phyloP scores from a whole-genome alignment of 2,888 invertebrate species.

The Volucella inanis region DNA sequence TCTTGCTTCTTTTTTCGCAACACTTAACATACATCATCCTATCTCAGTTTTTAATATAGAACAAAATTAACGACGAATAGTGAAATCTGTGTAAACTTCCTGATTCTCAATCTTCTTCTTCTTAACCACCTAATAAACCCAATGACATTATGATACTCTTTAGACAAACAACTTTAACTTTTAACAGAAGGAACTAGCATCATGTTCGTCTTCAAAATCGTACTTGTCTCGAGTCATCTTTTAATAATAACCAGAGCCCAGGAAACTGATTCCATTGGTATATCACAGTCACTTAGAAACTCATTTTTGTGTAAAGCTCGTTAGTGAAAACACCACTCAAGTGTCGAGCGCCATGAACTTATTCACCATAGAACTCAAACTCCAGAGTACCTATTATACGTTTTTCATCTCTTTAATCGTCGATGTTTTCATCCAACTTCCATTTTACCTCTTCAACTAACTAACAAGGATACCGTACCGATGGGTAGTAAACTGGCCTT shows the following conservation, averaged over 20 bases:
- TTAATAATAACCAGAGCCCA: constrained; percentile 20
- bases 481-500: constrained; percentile 58
- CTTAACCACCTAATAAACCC: too few relatives aligned
- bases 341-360: constrained; percentile 59
- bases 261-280: constrained; percentile 49
- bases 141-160: too few relatives aligned
- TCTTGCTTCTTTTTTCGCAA: too few relatives aligned
- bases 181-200: too few relatives aligned
- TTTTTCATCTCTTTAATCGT: constrained; percentile 73
- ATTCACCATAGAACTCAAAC: constrained; percentile 67
- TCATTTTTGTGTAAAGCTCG: constrained; percentile 64
- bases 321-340: constrained; percentile 72
- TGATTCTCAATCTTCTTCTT: too few relatives aligned
- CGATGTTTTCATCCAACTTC: constrained; percentile 63
- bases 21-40: too few relatives aligned
- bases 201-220: background rate
- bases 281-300: constrained; percentile 42
- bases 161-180: too few relatives aligned
- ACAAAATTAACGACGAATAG: too few relatives aligned
- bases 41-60: too few relatives aligned
- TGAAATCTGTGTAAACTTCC: too few relatives aligned
- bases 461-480: constrained; percentile 63
- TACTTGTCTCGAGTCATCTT: constrained; percentile 14
- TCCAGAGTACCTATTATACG: constrained; percentile 54
- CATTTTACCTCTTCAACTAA: constrained; percentile 53